Conservation (phyloP, 2,888 invertebrate genomes). For the Prosopocoilus inquinatus region DNA sequence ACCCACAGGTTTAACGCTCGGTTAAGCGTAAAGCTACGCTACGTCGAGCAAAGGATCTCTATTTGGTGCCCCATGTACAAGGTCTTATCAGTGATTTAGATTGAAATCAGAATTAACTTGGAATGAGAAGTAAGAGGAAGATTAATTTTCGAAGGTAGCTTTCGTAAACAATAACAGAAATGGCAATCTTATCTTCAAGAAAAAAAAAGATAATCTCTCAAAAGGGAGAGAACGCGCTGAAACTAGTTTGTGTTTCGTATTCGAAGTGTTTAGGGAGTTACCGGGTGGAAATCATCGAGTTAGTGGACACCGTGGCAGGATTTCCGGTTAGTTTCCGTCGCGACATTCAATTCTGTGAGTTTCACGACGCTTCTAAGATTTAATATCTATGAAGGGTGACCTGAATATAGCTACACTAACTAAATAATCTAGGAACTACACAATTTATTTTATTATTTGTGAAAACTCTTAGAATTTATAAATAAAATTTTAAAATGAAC, state of each 20-base stretch:
- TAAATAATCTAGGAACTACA: too few relatives aligned
- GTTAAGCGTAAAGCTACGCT: slow-evolving; percentile 30
- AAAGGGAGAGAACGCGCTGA: not conserved
- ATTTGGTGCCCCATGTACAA: slow-evolving; percentile 29
- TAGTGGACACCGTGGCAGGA: slow-evolving; percentile 51
- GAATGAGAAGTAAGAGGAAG: slow-evolving; percentile 19
- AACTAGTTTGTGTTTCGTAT: slow-evolving; percentile 20
- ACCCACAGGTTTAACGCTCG: slow-evolving; percentile 27
- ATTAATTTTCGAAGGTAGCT: slow-evolving; percentile 10
- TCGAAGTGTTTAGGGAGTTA: slow-evolving; percentile 21
- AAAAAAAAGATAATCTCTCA: not conserved
- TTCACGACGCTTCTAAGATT: slow-evolving; percentile 6
- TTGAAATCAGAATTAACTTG: slow-evolving; percentile 30
- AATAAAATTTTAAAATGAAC: too few relatives aligned
- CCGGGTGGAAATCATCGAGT: slow-evolving; percentile 46
- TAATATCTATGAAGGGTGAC: not conserved
- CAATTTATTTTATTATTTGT: too few relatives aligned
- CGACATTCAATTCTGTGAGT: slow-evolving; percentile 50
- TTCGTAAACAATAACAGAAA: not conserved
- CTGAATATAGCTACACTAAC: slow-evolving; percentile 12
- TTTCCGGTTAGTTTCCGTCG: slow-evolving; percentile 54
- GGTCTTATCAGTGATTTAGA: slow-evolving; percentile 32
- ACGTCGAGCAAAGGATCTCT: slow-evolving; percentile 33
- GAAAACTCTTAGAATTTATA: too few relatives aligned
- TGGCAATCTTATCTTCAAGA: not conserved